These are phyloP conservation scores for Sebastes vulpes DNA, from an alignment of 2,797 vertebrate genomes.

Conservation along the genomic window DNA sequence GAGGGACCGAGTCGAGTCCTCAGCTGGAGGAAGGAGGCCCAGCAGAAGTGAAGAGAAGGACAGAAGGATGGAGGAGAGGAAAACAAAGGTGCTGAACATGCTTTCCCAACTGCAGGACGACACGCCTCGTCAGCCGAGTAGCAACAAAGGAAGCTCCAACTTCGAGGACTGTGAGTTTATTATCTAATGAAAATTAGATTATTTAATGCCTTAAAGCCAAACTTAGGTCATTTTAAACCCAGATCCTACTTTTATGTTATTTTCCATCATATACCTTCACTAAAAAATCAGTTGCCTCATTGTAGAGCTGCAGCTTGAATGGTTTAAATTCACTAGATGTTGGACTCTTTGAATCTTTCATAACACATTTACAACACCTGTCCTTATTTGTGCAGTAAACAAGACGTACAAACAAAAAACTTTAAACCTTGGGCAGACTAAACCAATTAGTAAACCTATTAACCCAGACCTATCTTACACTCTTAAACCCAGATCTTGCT, in stretches of 20 bases:
- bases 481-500: too few species aligned
- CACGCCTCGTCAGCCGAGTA: conserved; percentile 3
- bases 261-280: not conserved
- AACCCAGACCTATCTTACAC: too few species aligned
- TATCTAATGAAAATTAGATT: not conserved
- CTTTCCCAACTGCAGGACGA: conserved; percentile 79
- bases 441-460: too few species aligned
- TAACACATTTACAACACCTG: too few species aligned
- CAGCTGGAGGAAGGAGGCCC: not conserved
- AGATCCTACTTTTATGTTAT: not conserved
- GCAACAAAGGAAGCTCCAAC: conserved; percentile 58
- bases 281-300: too few species aligned
- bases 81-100: conserved; percentile 67
- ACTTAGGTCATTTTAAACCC: too few species aligned
- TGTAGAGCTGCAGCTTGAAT: too few species aligned
- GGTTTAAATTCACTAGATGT: too few species aligned
- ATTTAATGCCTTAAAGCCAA: not conserved
- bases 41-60: conserved; percentile 25
- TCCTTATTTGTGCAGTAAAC: too few species aligned
- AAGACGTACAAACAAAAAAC: too few species aligned
- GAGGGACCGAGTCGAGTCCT: not conserved
- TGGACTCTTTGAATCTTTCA: too few species aligned
- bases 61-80: conserved; percentile 69
- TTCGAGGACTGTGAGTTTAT: conserved; percentile 82
- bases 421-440: too few species aligned